A percentile compares a stretch with the other conserved stretches of the same genome.
Conservation (phyloP, 2,888 invertebrate species). For the Torymus texanus region DNA sequence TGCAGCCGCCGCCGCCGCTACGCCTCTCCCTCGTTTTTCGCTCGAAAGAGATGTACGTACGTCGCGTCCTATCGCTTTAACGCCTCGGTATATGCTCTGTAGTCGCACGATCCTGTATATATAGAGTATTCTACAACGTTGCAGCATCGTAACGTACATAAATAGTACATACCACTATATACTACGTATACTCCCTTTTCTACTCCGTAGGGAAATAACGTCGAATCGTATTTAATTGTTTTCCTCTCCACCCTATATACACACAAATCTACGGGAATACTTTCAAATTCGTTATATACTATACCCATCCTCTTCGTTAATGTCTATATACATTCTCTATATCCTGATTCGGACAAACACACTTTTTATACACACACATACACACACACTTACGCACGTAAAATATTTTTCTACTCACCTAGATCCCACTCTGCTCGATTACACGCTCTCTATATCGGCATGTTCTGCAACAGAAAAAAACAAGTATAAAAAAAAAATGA, state of each 20-base stretch:
- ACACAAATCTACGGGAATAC: background rate
- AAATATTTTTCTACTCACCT: constrained; percentile 13
- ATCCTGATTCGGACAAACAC: too few species aligned
- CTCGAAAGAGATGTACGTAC: too few species aligned
- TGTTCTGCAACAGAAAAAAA: background rate
- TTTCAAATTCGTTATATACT: constrained; percentile 1
- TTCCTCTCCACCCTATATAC: background rate
- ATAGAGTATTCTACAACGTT: background rate
- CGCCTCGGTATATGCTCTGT: background rate
- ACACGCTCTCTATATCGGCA: background rate
- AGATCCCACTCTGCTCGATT: background rate
- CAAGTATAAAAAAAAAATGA: background rate
- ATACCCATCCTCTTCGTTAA: background rate
- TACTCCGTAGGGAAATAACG: constrained; percentile 18
- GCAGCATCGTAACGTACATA: background rate
- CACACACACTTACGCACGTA: too few species aligned
- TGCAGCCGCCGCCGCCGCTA: too few species aligned
- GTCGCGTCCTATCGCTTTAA: constrained; percentile 18
- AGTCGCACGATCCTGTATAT: background rate
- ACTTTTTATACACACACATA: background rate
- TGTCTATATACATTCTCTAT: background rate
- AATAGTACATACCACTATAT: background rate
- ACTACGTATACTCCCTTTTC: too few species aligned
- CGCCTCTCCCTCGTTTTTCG: too few species aligned
- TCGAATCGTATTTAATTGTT: constrained; percentile 29